Conservation (phyloP, 2,888 invertebrate species). For the Lasioglossum marginatum region DNA sequence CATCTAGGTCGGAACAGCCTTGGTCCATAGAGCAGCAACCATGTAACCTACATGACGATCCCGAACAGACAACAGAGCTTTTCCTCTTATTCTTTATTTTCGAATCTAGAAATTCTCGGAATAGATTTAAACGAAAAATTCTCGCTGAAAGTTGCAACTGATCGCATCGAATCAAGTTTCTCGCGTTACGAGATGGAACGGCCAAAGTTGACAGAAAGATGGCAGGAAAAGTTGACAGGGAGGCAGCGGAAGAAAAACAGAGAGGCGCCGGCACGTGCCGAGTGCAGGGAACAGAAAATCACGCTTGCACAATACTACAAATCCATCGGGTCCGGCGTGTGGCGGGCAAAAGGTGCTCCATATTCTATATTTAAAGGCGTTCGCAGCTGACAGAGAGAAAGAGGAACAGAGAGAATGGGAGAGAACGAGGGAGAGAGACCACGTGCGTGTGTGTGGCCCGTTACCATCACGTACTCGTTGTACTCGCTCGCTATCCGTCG, state of each 20-base stretch:
- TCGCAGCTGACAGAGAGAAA: constrained; percentile 41
- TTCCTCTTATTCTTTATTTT: not conserved
- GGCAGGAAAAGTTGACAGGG: not conserved
- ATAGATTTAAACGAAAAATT: not conserved
- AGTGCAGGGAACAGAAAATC: constrained; percentile 69
- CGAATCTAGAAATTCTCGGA: not conserved
- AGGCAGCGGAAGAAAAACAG: constrained; percentile 3
- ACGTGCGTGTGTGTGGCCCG: constrained; percentile 69
- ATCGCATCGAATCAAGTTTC: not conserved
- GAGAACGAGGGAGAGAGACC: constrained; percentile 41
- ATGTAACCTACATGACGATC: not conserved
- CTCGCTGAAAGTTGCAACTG: not conserved
- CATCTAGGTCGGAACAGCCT: not conserved
- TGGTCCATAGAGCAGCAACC: not conserved
- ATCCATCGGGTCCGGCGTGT: constrained; percentile 50
- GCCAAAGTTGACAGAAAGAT: not conserved
- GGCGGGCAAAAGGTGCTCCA: constrained; percentile 78
- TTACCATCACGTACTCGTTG: constrained; percentile 13
- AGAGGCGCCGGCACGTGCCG: constrained; percentile 44
- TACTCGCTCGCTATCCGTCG: constrained; percentile 42
- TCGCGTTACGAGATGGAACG: not conserved
- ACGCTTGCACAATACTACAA: constrained; percentile 67
- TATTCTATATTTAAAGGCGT: constrained; percentile 83
- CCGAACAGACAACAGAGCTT: not conserved
- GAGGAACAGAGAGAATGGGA: not conserved